phyloP scores from a whole-genome alignment of 2,888 invertebrate species.

The Scelioninae gen. 1 region DNA sequence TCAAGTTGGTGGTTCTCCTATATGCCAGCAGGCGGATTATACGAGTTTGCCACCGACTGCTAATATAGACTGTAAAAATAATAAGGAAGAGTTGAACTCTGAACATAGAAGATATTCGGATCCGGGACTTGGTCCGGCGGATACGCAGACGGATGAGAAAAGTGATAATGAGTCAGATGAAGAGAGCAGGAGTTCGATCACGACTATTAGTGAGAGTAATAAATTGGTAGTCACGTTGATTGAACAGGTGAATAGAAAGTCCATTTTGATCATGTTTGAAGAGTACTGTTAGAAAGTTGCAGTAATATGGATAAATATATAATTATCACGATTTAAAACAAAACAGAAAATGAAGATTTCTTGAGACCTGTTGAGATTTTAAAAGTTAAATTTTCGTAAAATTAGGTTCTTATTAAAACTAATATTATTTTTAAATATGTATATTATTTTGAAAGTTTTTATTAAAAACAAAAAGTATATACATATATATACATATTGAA shows the following conservation, averaged over 20 bases:
- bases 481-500: too few species aligned
- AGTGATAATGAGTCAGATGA: slow-evolving; percentile 85
- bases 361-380: too few species aligned
- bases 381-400: too few species aligned
- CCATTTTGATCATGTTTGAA: too few species aligned
- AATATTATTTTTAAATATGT: too few species aligned
- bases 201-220: slow-evolving; percentile 86
- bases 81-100: slow-evolving; percentile 85
- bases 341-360: too few species aligned
- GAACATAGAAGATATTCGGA: slow-evolving; percentile 88
- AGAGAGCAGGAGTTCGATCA: slow-evolving; percentile 84
- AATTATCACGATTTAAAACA: too few species aligned
- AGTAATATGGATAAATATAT: too few species aligned
- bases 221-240: slow-evolving; percentile 88
- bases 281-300: too few species aligned
- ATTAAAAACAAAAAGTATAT: too few species aligned
- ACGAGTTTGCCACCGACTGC: slow-evolving; percentile 90
- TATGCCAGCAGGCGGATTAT: slow-evolving; percentile 79
- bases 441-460: too few species aligned
- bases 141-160: slow-evolving; percentile 83
- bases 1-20: slow-evolving; percentile 27
- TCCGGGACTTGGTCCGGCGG: slow-evolving; percentile 87
- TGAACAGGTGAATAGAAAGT: slow-evolving; percentile 90
- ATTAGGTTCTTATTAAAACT: too few species aligned
- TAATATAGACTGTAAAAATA: slow-evolving; percentile 86